Percentiles rank a stretch among this genome's conserved stretches.
Conservation (phyloP, 2,888 invertebrate genomes). For the Andrena bicolor region DNA sequence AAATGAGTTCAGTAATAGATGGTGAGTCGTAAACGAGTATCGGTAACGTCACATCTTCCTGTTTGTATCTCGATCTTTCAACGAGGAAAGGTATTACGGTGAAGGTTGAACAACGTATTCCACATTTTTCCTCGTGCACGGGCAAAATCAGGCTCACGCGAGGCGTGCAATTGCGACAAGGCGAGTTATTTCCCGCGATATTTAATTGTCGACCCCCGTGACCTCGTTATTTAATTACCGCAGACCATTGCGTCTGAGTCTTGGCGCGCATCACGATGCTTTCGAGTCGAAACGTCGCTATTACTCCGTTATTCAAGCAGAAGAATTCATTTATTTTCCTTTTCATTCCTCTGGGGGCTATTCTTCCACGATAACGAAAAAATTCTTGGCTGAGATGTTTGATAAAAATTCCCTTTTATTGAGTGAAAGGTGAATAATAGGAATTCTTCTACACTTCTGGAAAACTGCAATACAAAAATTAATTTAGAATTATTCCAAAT, state of each 20-base stretch:
- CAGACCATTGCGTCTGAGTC: slow-evolving; percentile 20
- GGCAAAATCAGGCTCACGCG: slow-evolving; percentile 31
- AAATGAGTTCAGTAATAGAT: no score
- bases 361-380: no score
- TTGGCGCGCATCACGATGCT: not conserved
- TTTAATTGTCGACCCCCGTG: slow-evolving; percentile 54
- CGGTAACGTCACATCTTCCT: no score
- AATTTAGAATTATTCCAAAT: no score
- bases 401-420: no score
- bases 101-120: slow-evolving; percentile 13
- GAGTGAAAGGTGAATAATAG: no score
- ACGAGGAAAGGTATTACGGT: not conserved
- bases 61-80: no score
- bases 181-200: slow-evolving; percentile 41
- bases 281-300: not conserved
- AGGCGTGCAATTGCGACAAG: slow-evolving; percentile 41
- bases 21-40: no score
- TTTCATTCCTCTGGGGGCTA: not conserved
- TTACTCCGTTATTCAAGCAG: not conserved
- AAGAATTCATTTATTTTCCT: not conserved
- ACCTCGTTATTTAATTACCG: slow-evolving; percentile 57
- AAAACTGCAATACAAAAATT: no score
- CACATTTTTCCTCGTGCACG: not conserved
- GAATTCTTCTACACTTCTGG: no score
- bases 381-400: no score